Percentiles rank a stretch among this genome's conserved stretches.
Evolutionary conservation across 2,797 vertebrate genomes (phyloP).

Genomic region (Esox masquinongy): DNA sequence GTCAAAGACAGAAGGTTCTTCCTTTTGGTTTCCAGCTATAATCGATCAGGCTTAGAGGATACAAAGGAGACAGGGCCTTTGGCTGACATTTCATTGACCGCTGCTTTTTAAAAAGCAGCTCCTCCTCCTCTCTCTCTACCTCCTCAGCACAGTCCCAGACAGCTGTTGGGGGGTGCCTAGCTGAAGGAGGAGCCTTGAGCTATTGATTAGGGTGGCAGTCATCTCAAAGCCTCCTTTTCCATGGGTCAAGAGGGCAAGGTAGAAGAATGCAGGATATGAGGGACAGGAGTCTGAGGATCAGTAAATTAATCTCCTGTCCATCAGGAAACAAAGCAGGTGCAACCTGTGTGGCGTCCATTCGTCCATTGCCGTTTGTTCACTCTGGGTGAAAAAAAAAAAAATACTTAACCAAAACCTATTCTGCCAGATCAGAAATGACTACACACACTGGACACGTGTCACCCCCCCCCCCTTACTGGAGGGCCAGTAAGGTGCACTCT

Average conservation of each 20-base stretch:
- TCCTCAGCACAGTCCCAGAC: conserved; percentile 25
- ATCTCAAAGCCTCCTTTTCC: conserved; percentile 35
- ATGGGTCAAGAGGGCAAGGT: conserved; percentile 65
- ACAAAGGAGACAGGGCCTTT: conserved; percentile 45
- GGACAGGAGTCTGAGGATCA: conserved; percentile 37
- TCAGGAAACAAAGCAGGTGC: conserved; percentile 8
- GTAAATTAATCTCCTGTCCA: conserved; percentile 64
- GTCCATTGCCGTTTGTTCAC: neutral
- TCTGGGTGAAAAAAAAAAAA: neutral
- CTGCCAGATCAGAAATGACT: neutral
- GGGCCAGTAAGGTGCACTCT: too few species aligned
- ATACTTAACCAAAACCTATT: neutral
- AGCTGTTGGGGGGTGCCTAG: conserved; percentile 33
- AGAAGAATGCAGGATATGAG: conserved; percentile 43
- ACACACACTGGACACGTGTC: neutral
- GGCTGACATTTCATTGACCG: conserved; percentile 53
- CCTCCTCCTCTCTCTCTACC: conserved; percentile 8
- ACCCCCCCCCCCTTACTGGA: neutral
- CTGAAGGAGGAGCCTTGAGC: conserved; percentile 56
- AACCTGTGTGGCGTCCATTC: neutral
- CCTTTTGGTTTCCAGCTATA: conserved; percentile 52
- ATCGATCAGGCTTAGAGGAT: conserved; percentile 55
- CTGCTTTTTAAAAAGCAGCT: conserved; percentile 40
- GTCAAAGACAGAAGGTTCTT: conserved; percentile 32
- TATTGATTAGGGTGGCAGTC: conserved; percentile 57